Evolutionary conservation across 23 tunicate species (phyloP).

Genomic region (Diplosoma virens): DNA sequence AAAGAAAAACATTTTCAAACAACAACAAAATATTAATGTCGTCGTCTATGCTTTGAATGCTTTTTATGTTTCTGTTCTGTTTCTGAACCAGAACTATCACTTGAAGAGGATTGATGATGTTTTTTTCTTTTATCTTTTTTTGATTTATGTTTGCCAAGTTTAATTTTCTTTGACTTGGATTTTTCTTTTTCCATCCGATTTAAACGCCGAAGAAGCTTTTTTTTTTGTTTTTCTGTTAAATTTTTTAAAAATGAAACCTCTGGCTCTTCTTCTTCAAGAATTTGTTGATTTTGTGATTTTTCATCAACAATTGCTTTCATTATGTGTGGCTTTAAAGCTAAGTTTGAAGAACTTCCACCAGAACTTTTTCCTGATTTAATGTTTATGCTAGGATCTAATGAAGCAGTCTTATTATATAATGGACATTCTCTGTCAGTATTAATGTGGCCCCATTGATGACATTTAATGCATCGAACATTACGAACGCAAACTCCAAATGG

Average conservation of each 20-base stretch:
- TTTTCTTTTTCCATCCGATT: constrained; percentile 56
- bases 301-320: constrained; percentile 73
- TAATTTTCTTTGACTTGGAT: constrained; percentile 25
- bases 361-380: constrained; percentile 36
- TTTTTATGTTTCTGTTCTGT: too few relatives aligned
- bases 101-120: not conserved
- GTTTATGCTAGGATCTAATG: constrained; percentile 73
- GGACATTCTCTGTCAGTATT: constrained; percentile 99
- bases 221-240: constrained; percentile 76
- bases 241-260: constrained; percentile 88
- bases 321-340: constrained; percentile 58
- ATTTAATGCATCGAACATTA: constrained; percentile 95
- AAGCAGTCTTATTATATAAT: constrained; percentile 80
- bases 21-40: too few relatives aligned
- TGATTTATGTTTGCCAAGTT: constrained; percentile 23
- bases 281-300: constrained; percentile 47
- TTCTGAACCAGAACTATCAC: too few relatives aligned
- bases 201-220: constrained; percentile 66
- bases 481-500: constrained; percentile 97
- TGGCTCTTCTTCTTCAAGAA: constrained; percentile 68
- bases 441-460: constrained; percentile 98
- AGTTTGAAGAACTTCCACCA: constrained; percentile 36
- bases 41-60: too few relatives aligned
- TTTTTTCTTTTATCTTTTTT: not conserved
- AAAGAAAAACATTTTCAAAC: too few relatives aligned